Percentiles rank a stretch among this genome's conserved stretches.
These are phyloP conservation scores for Lagopus leucura DNA, from an alignment of 2,113 vertebrate species.

Conservation along the genomic window DNA sequence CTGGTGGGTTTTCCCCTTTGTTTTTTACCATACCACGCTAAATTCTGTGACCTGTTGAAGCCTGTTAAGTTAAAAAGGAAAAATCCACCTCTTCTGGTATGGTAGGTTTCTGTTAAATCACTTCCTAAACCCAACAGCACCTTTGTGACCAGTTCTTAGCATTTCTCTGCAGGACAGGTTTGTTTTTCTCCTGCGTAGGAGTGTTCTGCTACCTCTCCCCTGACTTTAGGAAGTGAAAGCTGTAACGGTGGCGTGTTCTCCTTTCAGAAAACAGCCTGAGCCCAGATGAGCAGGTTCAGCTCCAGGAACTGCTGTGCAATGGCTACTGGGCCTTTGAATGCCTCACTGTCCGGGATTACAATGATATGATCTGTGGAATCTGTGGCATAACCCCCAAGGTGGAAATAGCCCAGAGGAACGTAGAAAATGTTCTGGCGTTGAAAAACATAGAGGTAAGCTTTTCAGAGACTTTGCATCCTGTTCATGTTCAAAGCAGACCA, in stretches of 20 bases:
- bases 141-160: neutral
- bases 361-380: slow-evolving; percentile 98
- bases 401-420: slow-evolving; percentile 89
- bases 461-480: neutral
- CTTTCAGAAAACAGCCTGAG: slow-evolving; percentile 84
- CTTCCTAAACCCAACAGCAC: neutral
- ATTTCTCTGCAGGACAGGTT: neutral
- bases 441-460: slow-evolving; percentile 90
- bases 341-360: slow-evolving; percentile 94
- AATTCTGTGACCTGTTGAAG: neutral
- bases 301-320: slow-evolving; percentile 90
- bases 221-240: neutral
- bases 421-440: slow-evolving; percentile 87
- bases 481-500: neutral
- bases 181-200: neutral
- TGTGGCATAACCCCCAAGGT: slow-evolving; percentile 95
- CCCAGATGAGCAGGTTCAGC: slow-evolving; percentile 79
- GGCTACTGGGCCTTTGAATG: slow-evolving; percentile 99
- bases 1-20: slow-evolving; percentile 74
- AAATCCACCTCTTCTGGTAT: neutral
- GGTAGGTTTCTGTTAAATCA: neutral
- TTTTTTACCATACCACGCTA: neutral
- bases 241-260: neutral
- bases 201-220: neutral
- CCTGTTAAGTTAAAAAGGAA: neutral